Percentiles rank a stretch among this genome's conserved stretches.
These are phyloP conservation scores for Osedax frankpressi DNA, from an alignment of 2,888 invertebrate species.

Conservation along the genomic window DNA sequence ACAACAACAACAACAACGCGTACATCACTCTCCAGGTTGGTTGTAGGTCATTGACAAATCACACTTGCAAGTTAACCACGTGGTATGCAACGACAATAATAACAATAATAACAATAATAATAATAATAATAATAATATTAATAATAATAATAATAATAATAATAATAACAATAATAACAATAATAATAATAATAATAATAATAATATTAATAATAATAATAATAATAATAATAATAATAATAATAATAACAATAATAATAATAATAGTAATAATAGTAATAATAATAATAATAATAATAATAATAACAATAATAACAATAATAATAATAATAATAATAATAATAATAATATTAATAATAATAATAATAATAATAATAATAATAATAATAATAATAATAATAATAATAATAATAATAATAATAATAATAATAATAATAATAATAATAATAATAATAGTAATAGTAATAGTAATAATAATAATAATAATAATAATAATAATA, in stretches of 20 bases:
- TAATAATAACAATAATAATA: background rate
- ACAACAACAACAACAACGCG: background rate
- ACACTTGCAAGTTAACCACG: too few species aligned
- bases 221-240: background rate
- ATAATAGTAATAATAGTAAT: background rate
- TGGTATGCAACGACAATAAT: background rate
- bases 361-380: background rate
- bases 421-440: background rate
- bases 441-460: background rate
- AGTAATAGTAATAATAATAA: background rate
- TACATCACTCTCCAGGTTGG: too few species aligned
- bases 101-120: background rate
- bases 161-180: background rate
- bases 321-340: background rate
- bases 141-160: background rate
- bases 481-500: background rate
- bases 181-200: background rate
- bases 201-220: background rate
- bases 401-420: background rate
- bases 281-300: background rate
- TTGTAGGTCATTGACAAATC: too few species aligned
- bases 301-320: background rate
- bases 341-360: background rate
- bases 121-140: background rate
- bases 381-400: background rate